A percentile compares a stretch with the other conserved stretches of the same genome.
phyloP scores from a whole-genome alignment of 2,888 invertebrate species.

The Calameuta pallipes region DNA sequence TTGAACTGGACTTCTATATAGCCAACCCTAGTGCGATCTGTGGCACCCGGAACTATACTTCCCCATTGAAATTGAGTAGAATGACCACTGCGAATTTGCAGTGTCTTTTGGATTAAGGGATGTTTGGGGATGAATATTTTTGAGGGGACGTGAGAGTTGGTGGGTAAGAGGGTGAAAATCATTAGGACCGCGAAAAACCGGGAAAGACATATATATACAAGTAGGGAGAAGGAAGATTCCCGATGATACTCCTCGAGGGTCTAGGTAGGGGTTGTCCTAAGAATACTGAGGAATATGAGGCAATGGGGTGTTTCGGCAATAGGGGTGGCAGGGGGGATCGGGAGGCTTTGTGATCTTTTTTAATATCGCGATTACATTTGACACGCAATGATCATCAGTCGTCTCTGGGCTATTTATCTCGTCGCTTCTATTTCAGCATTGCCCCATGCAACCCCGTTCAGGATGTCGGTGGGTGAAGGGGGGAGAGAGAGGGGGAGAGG shows the following conservation, averaged over 20 bases:
- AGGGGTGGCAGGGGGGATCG: not conserved
- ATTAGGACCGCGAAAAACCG: not conserved
- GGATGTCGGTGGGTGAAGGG: not conserved
- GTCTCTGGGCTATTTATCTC: conserved; percentile 26
- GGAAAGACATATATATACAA: not conserved
- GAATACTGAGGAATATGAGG: conserved; percentile 1
- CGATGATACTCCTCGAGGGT: not conserved
- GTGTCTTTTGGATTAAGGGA: not conserved
- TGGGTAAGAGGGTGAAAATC: not conserved
- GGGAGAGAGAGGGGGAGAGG: not conserved
- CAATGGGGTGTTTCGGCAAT: conserved; percentile 2
- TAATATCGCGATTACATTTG: conserved; percentile 28
- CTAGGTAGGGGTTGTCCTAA: not conserved
- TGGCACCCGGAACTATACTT: not conserved
- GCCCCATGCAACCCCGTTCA: conserved; percentile 19
- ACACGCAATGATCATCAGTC: conserved; percentile 27
- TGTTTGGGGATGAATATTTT: not conserved
- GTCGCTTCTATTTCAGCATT: conserved; percentile 19
- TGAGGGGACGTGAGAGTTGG: not conserved
- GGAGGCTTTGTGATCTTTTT: conserved; percentile 23
- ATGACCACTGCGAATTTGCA: not conserved
- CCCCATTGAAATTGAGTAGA: not conserved
- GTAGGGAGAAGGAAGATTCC: not conserved
- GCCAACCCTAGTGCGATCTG: not conserved
- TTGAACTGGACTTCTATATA: not conserved